phyloP scores from a whole-genome alignment of 1,140 invertebrate species.

The Scaptomyza pallida region DNA sequence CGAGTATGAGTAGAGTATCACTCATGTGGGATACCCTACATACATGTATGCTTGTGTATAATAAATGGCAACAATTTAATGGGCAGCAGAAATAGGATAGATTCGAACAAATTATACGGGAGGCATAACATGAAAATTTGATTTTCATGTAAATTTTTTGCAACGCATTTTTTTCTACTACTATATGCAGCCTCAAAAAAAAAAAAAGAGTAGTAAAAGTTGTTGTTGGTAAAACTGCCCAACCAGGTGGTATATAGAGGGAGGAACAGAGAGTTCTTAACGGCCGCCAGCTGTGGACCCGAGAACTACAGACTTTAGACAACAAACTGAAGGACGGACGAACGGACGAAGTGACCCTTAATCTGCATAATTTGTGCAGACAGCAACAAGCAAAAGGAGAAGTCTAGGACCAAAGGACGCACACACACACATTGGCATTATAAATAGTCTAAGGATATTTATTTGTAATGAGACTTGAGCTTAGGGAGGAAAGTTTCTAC shows the following conservation, averaged over 20 bases:
- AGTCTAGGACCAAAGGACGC: slow-evolving; percentile 27
- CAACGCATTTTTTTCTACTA: slow-evolving; percentile 9
- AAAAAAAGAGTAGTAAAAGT: slow-evolving; percentile 11
- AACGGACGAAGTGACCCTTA: too few relatives aligned
- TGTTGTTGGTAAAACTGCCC: slow-evolving; percentile 30
- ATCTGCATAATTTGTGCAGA: slow-evolving; percentile 77
- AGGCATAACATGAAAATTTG: slow-evolving; percentile 68
- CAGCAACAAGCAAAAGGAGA: slow-evolving; percentile 21
- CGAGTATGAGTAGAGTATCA: slow-evolving; percentile 37
- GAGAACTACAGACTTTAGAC: slow-evolving; percentile 35
- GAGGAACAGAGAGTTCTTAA: slow-evolving; percentile 32
- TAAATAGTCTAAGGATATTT: slow-evolving; percentile 79
- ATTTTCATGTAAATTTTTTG: slow-evolving; percentile 69
- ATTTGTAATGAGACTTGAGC: slow-evolving; percentile 67
- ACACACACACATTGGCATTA: slow-evolving; percentile 55
- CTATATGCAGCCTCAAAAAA: slow-evolving; percentile 8
- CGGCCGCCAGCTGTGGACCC: slow-evolving; percentile 57
- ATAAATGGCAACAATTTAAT: slow-evolving; percentile 19
- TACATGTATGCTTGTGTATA: slow-evolving; percentile 1
- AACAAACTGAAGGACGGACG: slow-evolving; percentile 52
- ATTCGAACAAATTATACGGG: slow-evolving; percentile 64
- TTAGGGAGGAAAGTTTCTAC: slow-evolving; percentile 27
- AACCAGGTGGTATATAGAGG: slow-evolving; percentile 36
- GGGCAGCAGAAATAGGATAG: neutral
- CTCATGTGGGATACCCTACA: neutral